Evolutionary conservation across 2,888 invertebrate species (phyloP).

Genomic region (Eueremaeus valkanovi): DNA sequence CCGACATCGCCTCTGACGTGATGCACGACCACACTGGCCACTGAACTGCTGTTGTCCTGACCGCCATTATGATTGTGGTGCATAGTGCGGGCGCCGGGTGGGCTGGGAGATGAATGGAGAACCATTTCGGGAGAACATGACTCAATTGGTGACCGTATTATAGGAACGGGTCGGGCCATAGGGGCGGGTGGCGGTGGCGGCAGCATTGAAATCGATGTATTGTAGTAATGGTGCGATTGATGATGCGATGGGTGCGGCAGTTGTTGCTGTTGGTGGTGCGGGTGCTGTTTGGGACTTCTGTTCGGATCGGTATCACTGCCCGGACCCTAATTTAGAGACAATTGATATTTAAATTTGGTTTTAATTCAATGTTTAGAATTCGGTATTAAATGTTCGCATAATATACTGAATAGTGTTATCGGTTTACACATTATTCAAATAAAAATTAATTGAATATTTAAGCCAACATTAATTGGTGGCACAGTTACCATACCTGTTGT

Average conservation of each 20-base stretch:
- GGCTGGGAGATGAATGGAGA: slow-evolving; percentile 14
- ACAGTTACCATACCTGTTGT: slow-evolving; percentile 49
- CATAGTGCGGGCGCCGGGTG: neutral
- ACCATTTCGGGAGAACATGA: slow-evolving; percentile 49
- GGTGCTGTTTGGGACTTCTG: slow-evolving; percentile 18
- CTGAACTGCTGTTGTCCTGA: slow-evolving; percentile 2
- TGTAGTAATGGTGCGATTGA: slow-evolving; percentile 55
- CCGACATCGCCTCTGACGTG: neutral
- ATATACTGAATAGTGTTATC: too few relatives aligned
- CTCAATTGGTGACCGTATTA: slow-evolving; percentile 75
- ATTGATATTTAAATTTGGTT: neutral
- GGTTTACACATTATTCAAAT: neutral
- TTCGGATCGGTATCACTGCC: neutral
- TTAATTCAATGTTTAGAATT: too few relatives aligned
- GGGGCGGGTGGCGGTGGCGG: slow-evolving; percentile 78
- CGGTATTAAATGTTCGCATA: too few relatives aligned
- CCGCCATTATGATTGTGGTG: slow-evolving; percentile 9
- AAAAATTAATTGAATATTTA: neutral
- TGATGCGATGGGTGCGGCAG: slow-evolving; percentile 18
- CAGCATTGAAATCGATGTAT: slow-evolving; percentile 74
- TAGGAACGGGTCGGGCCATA: slow-evolving; percentile 93
- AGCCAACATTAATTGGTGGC: too few relatives aligned
- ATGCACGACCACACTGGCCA: slow-evolving; percentile 1
- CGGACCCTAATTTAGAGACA: neutral
- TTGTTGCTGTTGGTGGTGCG: neutral